Conservation (phyloP, 2,888 invertebrate species). For the Stenichneumon culpator region DNA sequence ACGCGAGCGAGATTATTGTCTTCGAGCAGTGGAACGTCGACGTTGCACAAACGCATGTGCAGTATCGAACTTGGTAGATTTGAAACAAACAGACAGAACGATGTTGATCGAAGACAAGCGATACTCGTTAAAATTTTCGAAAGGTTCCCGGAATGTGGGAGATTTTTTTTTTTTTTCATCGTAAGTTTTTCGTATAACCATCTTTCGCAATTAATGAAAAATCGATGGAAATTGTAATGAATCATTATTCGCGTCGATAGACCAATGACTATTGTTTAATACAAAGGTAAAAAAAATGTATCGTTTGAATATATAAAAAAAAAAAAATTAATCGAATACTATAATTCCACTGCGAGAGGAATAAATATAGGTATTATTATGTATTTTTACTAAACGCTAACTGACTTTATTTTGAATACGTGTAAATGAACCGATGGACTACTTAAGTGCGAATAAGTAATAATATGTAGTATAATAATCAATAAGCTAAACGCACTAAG, state of each 20-base stretch:
- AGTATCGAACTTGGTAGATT: not conserved
- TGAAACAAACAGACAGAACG: not conserved
- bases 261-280: slow-evolving; percentile 84
- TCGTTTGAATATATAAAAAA: slow-evolving; percentile 56
- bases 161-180: slow-evolving; percentile 28
- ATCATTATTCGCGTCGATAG: slow-evolving; percentile 80
- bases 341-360: slow-evolving; percentile 50
- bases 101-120: not conserved
- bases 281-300: slow-evolving; percentile 58
- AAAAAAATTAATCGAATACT: slow-evolving; percentile 73
- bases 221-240: slow-evolving; percentile 67
- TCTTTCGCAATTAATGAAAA: slow-evolving; percentile 35
- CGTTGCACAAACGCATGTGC: not conserved
- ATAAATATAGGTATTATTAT: slow-evolving; percentile 74
- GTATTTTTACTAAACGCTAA: slow-evolving; percentile 81
- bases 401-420: slow-evolving; percentile 79
- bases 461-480: slow-evolving; percentile 63
- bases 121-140: slow-evolving; percentile 35
- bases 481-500: slow-evolving; percentile 61
- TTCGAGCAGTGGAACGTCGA: slow-evolving; percentile 35
- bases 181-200: slow-evolving; percentile 16
- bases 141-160: slow-evolving; percentile 1
- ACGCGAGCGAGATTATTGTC: slow-evolving; percentile 23
- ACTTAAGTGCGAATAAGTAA: slow-evolving; percentile 77
- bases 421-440: slow-evolving; percentile 80